A percentile compares a stretch with the other conserved stretches of the same genome.
Conservation (phyloP, 1,140 invertebrate species). For the Magallana angulata region DNA sequence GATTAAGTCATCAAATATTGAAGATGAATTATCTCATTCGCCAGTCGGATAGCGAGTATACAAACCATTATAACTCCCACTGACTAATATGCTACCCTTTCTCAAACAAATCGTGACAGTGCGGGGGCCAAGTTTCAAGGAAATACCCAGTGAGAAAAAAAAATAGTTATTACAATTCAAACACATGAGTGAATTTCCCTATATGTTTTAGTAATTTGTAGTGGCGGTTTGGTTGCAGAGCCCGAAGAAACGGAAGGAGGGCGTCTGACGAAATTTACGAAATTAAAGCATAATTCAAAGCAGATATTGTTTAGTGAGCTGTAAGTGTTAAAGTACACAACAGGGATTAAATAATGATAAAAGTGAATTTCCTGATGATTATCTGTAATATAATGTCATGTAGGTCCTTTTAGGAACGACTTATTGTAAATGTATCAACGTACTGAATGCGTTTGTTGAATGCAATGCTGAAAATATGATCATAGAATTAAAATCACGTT, state of each 20-base stretch:
- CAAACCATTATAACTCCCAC: not conserved
- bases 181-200: not conserved
- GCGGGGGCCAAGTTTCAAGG: not conserved
- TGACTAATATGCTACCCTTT: not conserved
- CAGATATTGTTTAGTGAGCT: not conserved
- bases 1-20: not conserved
- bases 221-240: not conserved
- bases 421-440: too few species aligned
- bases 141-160: not conserved
- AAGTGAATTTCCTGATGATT: not conserved
- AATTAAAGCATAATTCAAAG: conserved; percentile 21
- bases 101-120: conserved; percentile 12
- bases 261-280: not conserved
- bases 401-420: too few species aligned
- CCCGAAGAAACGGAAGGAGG: not conserved
- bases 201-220: not conserved
- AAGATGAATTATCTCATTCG: not conserved
- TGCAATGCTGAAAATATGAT: too few species aligned
- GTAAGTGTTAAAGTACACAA: conserved; percentile 1
- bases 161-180: not conserved
- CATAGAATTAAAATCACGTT: too few species aligned
- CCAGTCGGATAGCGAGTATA: not conserved
- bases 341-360: not conserved
- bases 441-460: too few species aligned
- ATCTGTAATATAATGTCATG: too few species aligned